Evolutionary conservation across 1,140 invertebrate species (phyloP).

Genomic region (Dryas iulia): DNA sequence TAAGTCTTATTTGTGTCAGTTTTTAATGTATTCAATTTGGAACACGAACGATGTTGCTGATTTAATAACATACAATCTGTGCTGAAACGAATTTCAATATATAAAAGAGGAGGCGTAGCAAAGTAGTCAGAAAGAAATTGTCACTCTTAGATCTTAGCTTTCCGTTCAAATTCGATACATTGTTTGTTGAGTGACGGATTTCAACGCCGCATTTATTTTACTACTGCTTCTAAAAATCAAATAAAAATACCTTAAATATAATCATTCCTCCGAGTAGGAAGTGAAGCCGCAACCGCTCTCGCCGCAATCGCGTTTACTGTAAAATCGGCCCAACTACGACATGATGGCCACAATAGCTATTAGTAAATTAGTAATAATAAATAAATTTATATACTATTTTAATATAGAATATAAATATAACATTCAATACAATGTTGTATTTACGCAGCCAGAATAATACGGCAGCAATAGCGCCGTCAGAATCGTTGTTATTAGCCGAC

Average conservation of each 20-base stretch:
- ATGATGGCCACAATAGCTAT: too few relatives aligned
- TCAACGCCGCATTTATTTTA: too few relatives aligned
- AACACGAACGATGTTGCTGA: not conserved
- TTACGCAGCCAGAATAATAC: constrained; percentile 8
- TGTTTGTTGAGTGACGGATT: too few relatives aligned
- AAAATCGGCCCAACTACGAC: too few relatives aligned
- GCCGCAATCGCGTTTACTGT: too few relatives aligned
- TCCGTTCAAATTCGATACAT: too few relatives aligned
- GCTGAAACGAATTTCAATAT: not conserved
- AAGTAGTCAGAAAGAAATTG: too few relatives aligned
- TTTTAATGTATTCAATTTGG: constrained; percentile 20
- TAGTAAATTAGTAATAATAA: not conserved
- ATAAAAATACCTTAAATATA: too few relatives aligned
- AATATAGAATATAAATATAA: not conserved
- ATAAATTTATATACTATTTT: not conserved
- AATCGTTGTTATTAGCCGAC: constrained; percentile 10
- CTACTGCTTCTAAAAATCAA: too few relatives aligned
- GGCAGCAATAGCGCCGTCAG: not conserved
- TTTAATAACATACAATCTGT: constrained; percentile 16
- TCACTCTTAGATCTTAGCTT: too few relatives aligned
- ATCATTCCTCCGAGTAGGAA: too few relatives aligned
- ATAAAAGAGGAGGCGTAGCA: not conserved
- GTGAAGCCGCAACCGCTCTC: too few relatives aligned
- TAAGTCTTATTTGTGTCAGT: constrained; percentile 17
- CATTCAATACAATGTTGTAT: not conserved